Conservation (phyloP, 2,113 vertebrate species). For the Xenopus borealis region DNA sequence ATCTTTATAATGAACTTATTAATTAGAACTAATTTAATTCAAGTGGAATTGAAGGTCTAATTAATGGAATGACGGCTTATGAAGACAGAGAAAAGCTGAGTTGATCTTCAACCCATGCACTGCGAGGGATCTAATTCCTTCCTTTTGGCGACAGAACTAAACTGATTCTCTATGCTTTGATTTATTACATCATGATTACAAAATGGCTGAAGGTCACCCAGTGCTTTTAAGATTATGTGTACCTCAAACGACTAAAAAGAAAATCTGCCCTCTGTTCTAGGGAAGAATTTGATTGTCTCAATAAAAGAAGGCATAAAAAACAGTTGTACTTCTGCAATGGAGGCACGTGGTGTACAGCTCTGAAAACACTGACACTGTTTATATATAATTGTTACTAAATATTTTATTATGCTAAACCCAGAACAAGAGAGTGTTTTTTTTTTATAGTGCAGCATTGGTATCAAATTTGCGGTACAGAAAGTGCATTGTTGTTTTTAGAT, state of each 20-base stretch:
- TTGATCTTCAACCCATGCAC: constrained; percentile 64
- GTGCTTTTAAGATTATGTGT: constrained; percentile 33
- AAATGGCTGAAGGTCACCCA: constrained; percentile 57
- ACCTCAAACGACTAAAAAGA: constrained; percentile 43
- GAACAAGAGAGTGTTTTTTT: too few relatives aligned
- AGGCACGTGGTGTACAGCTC: background rate
- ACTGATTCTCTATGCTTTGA: constrained; percentile 51
- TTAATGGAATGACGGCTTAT: constrained; percentile 81
- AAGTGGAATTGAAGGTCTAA: constrained; percentile 87
- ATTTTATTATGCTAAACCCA: background rate
- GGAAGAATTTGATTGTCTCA: constrained; percentile 24
- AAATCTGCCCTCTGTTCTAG: constrained; percentile 37
- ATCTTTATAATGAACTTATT: constrained; percentile 90
- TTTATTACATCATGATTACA: constrained; percentile 51
- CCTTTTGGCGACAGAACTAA: constrained; percentile 51
- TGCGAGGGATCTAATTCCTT: constrained; percentile 56
- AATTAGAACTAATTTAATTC: constrained; percentile 99
- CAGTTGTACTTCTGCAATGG: background rate
- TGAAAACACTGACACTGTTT: background rate
- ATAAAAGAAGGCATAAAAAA: constrained; percentile 28
- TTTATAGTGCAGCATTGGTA: too few relatives aligned
- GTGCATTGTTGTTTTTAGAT: too few relatives aligned
- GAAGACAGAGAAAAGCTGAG: constrained; percentile 67
- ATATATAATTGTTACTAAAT: background rate
- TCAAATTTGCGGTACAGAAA: too few relatives aligned